Base-by-base conservation (phyloP, 1,140 invertebrate genomes). In the Coptotermes formosanus region DNA sequence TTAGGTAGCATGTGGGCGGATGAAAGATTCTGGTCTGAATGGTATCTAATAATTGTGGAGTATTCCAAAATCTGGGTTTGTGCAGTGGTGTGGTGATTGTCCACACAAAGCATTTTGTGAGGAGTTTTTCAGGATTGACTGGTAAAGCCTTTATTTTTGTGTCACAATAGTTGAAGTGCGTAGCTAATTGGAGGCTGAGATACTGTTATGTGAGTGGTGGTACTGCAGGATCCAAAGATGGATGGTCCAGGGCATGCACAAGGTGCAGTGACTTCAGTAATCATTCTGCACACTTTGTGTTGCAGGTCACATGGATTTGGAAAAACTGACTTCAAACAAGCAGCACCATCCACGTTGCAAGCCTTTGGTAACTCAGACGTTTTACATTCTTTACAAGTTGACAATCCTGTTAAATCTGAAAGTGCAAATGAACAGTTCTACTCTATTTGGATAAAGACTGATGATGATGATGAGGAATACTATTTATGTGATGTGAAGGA, bases 201-300 rank as follows among this genome's bases (percentile, higher is more conserved):
- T 0, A 75, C 52, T 55, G 45, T 64, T 30, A 75, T 11, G n/a
- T 75, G 64, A 75, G n/a, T 75, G 64, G n/a, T 30, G n/a, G n/a
- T 75, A 30, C 64, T 75, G 8, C 64, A n/a, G 7, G 64, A 75
- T 75, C 64, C 25, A 75, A 16, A n/a, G 64, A 3, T 59, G 64
- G 30, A 75, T 75, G 9, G 8, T 30, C n/a, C 64, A 75, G 64
- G 64, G 25, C 64, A n/a, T 75, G 25, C 64, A 30, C 8, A 75
- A 75, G 64, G 64, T 75, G 64, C 82, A 83, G 82, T 83, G 82
- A 83, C 43, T 38, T 30, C 21, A 32, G 82, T 83, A 83, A 83
- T 83, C 38, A 83, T 19, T 83, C 82, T 83, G 82, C 82, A 83
- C 82, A 83, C 82, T 83, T 83, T 83, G 82, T 83, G 48, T 83